Evolutionary conservation across 2,113 vertebrate genomes (phyloP).

Genomic region (Alexandromys fortis): DNA sequence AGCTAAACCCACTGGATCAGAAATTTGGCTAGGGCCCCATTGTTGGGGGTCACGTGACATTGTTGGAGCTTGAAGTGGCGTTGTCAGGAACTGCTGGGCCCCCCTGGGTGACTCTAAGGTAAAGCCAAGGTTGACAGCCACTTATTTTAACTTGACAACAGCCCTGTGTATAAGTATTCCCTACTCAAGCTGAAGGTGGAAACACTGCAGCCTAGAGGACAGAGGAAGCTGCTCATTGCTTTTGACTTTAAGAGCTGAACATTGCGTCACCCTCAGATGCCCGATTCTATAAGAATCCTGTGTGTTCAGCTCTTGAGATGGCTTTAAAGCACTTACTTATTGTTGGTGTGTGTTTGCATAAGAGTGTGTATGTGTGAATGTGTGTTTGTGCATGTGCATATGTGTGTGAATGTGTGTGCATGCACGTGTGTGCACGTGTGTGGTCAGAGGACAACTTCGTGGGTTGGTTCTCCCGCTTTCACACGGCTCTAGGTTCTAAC

Average conservation of each 20-base stretch:
- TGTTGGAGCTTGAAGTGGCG: no score
- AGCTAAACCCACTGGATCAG: not conserved
- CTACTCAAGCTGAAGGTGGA: not conserved
- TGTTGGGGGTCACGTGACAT: not conserved
- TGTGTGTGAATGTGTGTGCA: not conserved
- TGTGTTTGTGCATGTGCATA: not conserved
- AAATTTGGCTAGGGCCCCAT: not conserved
- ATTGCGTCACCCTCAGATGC: not conserved
- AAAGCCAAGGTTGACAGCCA: slow-evolving; percentile 42
- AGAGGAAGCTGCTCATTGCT: not conserved
- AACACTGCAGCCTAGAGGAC: not conserved
- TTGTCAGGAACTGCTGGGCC: not conserved
- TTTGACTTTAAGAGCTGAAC: not conserved
- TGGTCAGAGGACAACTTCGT: not conserved
- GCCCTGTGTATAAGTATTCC: no score
- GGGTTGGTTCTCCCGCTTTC: no score
- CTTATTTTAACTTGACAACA: slow-evolving; percentile 22
- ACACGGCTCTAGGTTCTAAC: not conserved
- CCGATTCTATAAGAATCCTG: not conserved
- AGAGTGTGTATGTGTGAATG: not conserved
- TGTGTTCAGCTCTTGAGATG: not conserved
- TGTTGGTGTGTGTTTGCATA: not conserved
- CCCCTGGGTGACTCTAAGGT: slow-evolving; percentile 20
- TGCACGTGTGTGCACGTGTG: not conserved
- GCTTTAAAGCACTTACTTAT: not conserved